These are phyloP conservation scores for Zoroaster sp. DNA, from an alignment of 53 echinoderm and acorn worm species.

Conservation along the genomic window DNA sequence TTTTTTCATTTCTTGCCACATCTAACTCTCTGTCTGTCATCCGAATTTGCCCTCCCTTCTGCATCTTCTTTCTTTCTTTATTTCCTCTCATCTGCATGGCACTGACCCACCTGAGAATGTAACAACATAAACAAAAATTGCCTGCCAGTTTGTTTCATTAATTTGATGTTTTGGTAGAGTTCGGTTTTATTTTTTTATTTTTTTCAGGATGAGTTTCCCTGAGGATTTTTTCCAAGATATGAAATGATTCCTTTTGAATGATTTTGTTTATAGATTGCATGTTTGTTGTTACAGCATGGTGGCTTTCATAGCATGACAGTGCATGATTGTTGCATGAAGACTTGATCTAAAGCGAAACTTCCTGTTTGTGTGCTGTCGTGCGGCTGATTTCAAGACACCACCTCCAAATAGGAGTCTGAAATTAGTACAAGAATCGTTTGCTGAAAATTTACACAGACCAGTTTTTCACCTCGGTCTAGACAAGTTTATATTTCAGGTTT, in stretches of 20 bases:
- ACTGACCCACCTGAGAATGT: slow-evolving; percentile 6
- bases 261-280: background rate
- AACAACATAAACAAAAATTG: background rate
- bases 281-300: background rate
- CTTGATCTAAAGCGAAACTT: no score
- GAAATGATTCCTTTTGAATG: background rate
- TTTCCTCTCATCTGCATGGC: slow-evolving; percentile 26
- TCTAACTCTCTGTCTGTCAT: no score
- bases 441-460: no score
- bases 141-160: background rate
- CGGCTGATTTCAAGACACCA: no score
- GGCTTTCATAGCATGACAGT: background rate
- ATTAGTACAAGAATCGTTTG: no score
- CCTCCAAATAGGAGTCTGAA: no score
- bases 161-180: background rate
- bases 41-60: no score
- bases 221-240: background rate
- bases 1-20: background rate
- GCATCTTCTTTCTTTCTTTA: background rate
- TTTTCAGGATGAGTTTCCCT: no score
- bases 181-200: background rate
- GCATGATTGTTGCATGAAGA: background rate
- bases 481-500: no score
- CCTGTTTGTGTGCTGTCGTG: no score
- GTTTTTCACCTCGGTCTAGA: no score